These are phyloP conservation scores for Ammodytes dubius DNA, from an alignment of 2,113 vertebrate genomes.

Conservation along the genomic window DNA sequence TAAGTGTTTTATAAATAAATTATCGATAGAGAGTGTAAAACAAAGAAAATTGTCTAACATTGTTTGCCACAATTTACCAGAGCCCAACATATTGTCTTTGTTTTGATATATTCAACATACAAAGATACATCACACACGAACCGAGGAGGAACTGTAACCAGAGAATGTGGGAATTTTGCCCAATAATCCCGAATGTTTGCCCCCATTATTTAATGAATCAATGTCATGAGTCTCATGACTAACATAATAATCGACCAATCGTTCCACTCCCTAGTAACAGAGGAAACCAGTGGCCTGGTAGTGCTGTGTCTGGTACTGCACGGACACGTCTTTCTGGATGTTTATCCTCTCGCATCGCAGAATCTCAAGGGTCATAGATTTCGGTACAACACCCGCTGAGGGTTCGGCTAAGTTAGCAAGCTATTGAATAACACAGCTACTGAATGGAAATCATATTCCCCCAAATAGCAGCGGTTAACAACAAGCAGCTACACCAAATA, in stretches of 20 bases:
- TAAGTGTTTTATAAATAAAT: background rate
- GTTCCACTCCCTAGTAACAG: background rate
- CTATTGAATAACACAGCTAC: slow-evolving; percentile 1
- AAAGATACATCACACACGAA: background rate
- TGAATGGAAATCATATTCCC: background rate
- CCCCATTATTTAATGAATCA: background rate
- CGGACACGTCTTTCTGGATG: too few species aligned
- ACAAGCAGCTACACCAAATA: rapidly evolving
- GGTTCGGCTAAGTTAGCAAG: slow-evolving; percentile 1
- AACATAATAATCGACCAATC: background rate
- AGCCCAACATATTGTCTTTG: background rate
- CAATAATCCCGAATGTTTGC: background rate
- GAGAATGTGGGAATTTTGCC: background rate
- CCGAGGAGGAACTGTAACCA: background rate
- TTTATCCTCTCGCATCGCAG: background rate
- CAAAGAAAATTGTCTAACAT: too few species aligned
- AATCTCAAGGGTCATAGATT: background rate
- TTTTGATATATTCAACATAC: background rate
- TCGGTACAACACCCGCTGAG: background rate
- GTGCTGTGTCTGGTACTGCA: too few species aligned
- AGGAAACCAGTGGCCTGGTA: too few species aligned
- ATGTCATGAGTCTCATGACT: too few species aligned
- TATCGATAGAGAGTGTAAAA: too few species aligned
- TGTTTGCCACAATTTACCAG: background rate
- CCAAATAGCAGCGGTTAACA: background rate